Evolutionary conservation across 1,140 invertebrate species (phyloP).

Genomic region (Halictus rubicundus): DNA sequence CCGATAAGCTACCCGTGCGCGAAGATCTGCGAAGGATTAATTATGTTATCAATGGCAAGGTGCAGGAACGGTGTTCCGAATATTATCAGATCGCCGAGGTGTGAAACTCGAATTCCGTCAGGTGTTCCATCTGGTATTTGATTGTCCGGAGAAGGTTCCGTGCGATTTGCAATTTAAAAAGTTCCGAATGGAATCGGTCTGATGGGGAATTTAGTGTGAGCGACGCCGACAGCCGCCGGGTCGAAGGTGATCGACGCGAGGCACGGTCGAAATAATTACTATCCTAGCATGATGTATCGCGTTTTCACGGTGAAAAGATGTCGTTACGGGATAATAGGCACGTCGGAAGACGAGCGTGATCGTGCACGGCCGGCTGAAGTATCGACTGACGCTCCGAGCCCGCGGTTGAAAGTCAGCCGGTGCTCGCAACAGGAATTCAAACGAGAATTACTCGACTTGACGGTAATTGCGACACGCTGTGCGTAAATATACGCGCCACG

Average conservation of each 20-base stretch:
- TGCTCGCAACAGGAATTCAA: slow-evolving; percentile 14
- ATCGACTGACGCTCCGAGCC: slow-evolving; percentile 13
- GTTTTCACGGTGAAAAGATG: neutral
- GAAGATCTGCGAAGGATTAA: no score
- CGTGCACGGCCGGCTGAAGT: slow-evolving; percentile 33
- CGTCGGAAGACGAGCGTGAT: slow-evolving; percentile 15
- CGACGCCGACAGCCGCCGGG: no score
- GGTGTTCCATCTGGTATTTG: no score
- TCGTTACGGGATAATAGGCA: slow-evolving; percentile 14
- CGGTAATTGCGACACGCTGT: slow-evolving; percentile 36
- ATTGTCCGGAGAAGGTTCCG: no score
- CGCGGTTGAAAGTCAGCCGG: slow-evolving; percentile 1
- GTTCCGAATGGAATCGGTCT: no score
- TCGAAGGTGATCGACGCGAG: neutral
- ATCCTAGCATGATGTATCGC: neutral
- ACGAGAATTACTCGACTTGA: slow-evolving; percentile 39
- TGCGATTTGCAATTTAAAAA: no score
- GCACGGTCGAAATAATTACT: slow-evolving; percentile 7
- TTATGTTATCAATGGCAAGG: no score
- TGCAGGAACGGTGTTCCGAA: no score
- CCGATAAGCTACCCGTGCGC: no score
- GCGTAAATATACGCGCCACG: neutral
- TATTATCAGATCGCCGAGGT: no score
- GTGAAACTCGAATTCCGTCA: no score
- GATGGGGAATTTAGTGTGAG: no score